Evolutionary conservation across 2,888 invertebrate genomes (phyloP), one percentile per base, ranked within the genome.

Genomic region (Tortrix viridana): DNA sequence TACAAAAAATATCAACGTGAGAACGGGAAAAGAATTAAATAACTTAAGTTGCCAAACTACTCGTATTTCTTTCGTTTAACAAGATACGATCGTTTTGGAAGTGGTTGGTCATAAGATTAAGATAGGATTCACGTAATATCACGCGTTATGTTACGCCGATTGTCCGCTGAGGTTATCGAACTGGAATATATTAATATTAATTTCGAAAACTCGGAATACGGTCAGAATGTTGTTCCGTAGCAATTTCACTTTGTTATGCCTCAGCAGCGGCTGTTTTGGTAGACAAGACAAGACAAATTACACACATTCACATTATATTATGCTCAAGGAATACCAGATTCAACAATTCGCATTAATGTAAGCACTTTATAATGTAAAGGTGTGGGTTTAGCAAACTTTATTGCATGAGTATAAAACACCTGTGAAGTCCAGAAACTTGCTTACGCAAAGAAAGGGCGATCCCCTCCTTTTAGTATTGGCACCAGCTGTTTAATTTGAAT

Each of bases 131-230:
- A 48, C 58, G 58, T 58, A 56, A 62, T 62, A 56, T 57, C 55
- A 43, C 41, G 49, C 56, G 57, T 20, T 53, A 58, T 53, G 57
- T 63, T 63, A 20, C 58, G 63, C 57, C 48, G 58, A 58, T 63
- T 62, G 56, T 63, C 63, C 41, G 4, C 14, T 26, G 63, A 47
- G 63, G 58, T 63, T 63, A 63, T 63, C 58, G 58, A 63, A 63
- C 63, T 57, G 48, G 63, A 58, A 63, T 58, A 63, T 53, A 63
- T 63, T 57, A 63, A 63, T 41, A 53, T 63, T 53, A 63, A 63
- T 58, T 47, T 41, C 49, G 16, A 61, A 55, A 49, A 61, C 58
- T 57, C 63, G 57, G 58, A 63, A 62, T 52, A 62, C 50, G 7
- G 20, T 46, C 19, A 18, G 5, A n/a, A 12, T 55, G 46, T 38